Evolutionary conservation across 2,113 vertebrate genomes (phyloP), one percentile per base, ranked within the genome.

Genomic region (Microtus pennsylvanicus): DNA sequence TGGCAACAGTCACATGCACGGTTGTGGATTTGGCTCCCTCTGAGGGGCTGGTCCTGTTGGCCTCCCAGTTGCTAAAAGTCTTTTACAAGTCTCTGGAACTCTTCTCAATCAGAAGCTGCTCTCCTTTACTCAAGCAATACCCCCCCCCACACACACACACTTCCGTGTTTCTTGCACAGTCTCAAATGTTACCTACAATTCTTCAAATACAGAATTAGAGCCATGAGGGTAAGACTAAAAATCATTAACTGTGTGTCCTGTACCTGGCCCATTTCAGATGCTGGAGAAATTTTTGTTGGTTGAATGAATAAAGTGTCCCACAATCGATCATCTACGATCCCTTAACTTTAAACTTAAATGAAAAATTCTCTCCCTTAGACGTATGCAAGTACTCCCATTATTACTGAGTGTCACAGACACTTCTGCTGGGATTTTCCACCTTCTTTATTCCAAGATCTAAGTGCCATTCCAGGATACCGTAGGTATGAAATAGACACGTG

Each of bases 51-150:
- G 11, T 74, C 67, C 86, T 7, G 2, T 22, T 0, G 19, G 70
- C 0, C 38, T 80, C 69, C 1, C 0, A 5, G 78, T 42, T 24
- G 28, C 14, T 3, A 0, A 22, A 81, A 42, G 81, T 24, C 1
- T 33, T 69, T 13, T 5, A 45, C 1, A 5, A 75, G 70, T 67
- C 45, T 94, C 6, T 19, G 50, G 81, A 78, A 91, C 35, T 11
- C 52, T 61, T 87, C 50, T 92, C n/a, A 8, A 50, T 87, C 55
- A 69, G 61, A 95, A 76, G 47, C 75, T 45, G 33, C 42, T 38
- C 65, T 89, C 35, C 12, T 30, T 45, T 10, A 28, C 87, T 76
- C 87, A 75, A 3, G 72, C 26, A 69, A 76, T 11, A 26, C 0
- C 38, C 19, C 10, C 50, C 1, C 50, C 1, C 50, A 11, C 50